phyloP scores from a whole-genome alignment of 1,140 invertebrate species.

The Pseudomyrmex flavicornis region DNA sequence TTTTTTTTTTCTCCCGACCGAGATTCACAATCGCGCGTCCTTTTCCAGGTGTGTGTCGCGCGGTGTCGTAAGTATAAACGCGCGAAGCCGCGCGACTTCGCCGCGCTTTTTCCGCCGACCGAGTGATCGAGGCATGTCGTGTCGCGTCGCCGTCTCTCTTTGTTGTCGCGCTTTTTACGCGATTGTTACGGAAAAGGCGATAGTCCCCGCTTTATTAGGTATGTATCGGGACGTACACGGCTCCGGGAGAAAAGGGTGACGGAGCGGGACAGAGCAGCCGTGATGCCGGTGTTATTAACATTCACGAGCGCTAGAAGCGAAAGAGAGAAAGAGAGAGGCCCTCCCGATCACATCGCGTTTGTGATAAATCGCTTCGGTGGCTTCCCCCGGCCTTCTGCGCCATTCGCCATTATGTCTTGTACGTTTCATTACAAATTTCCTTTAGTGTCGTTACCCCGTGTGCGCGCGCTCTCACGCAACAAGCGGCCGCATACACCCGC shows the following conservation, averaged over 20 bases:
- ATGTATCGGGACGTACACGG: slow-evolving; percentile 75
- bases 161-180: slow-evolving; percentile 62
- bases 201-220: slow-evolving; percentile 81
- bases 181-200: slow-evolving; percentile 69
- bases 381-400: slow-evolving; percentile 73
- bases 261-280: slow-evolving; percentile 65
- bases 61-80: not conserved
- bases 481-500: slow-evolving; percentile 3
- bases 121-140: slow-evolving; percentile 15
- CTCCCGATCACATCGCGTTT: slow-evolving; percentile 82
- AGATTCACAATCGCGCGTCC: not conserved
- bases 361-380: slow-evolving; percentile 84
- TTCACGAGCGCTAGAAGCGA: slow-evolving; percentile 79
- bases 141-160: slow-evolving; percentile 26
- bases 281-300: slow-evolving; percentile 82
- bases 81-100: not conserved
- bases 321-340: not conserved
- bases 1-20: not conserved
- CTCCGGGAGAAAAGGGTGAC: slow-evolving; percentile 50
- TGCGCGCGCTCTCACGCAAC: slow-evolving; percentile 28
- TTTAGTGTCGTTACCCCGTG: slow-evolving; percentile 74
- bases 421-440: slow-evolving; percentile 83
- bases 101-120: slow-evolving; percentile 24
- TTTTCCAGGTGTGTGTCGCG: not conserved
- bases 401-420: slow-evolving; percentile 80